Conservation (phyloP, 2,888 invertebrate species). For the Ectobius pallidus region DNA sequence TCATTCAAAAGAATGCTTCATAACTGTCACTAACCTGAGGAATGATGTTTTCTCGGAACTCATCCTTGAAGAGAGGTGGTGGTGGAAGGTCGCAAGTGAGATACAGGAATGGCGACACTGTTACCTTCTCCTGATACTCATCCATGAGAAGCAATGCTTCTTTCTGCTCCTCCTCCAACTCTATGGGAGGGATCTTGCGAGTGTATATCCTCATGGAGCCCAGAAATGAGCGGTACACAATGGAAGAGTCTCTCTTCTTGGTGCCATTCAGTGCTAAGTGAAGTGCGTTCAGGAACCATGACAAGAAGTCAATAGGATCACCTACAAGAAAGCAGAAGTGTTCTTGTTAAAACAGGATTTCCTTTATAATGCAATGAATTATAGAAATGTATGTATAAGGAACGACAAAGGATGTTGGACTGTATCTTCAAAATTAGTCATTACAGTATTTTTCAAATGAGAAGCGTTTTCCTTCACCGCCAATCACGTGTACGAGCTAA, state of each 20-base stretch:
- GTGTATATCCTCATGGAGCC: conserved; percentile 90
- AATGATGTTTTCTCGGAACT: conserved; percentile 97
- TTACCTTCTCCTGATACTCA: conserved; percentile 86
- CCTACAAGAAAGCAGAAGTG: conserved; percentile 66
- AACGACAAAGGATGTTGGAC: too few species aligned
- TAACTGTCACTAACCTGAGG: conserved; percentile 95
- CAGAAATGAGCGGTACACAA: conserved; percentile 93
- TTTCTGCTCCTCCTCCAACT: conserved; percentile 88
- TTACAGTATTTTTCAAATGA: too few species aligned
- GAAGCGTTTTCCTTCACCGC: too few species aligned
- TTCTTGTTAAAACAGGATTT: too few species aligned
- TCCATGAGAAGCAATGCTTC: conserved; percentile 76
- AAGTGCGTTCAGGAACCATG: conserved; percentile 97
- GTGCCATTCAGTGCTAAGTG: conserved; percentile 94
- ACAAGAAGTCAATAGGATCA: conserved; percentile 96
- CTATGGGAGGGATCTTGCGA: conserved; percentile 91
- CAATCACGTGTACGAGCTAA: too few species aligned
- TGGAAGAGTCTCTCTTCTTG: conserved; percentile 85
- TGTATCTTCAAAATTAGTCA: too few species aligned
- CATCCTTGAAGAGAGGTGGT: conserved; percentile 96
- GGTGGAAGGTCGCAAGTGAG: conserved; percentile 97
- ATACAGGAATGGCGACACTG: conserved; percentile 94
- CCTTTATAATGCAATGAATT: too few species aligned
- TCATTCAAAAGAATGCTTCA: too few species aligned
- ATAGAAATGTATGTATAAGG: too few species aligned